Base-by-base conservation (phyloP, 2,797 vertebrate genomes). In the Dipus sagitta region DNA sequence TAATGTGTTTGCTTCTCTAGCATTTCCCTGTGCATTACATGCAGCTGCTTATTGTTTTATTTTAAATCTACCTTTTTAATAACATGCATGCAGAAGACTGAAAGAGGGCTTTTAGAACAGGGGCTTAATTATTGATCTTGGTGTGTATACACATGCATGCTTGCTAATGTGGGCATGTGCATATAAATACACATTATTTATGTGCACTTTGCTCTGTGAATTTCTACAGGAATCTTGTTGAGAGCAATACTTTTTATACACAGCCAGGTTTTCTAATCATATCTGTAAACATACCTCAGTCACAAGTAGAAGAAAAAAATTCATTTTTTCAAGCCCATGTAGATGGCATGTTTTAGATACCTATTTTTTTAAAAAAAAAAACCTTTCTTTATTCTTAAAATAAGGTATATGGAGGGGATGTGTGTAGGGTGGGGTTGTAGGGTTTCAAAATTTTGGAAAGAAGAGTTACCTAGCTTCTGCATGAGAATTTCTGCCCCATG, bases 1-100 rank as follows among this genome's bases (percentile, higher is more conserved):
- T 98, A 98, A 98, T 18, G 98, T 97, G 97, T 98, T 84, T 65
- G 10, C 92, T 98, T 94, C 92, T 92, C 94, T 77, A 60, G 92
- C 76, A 79, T 83, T 96, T 78, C 12, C 20, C 15, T 1, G 2
- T 95, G 95, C 72, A 60, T 95, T 93, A 17, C 23, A 20, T 58
- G 95, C 76, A 71, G 94, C 97, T 95, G 81, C 58, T 96, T 86
- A 86, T 88, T 92, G 71, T 96, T 79, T 92, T 96, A 90, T 95
- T 91, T 72, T 1, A 85, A 85, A 87, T 82, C 68, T 96, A 93
- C 96, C 82, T 97, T 95, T 92, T 96, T 92, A 96, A 96, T 96
- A 95, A 30, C 70, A 32, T 94, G 94, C 95, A 96, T 96, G 96
- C 86, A 79, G 90, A 96, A 91, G 95, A 86, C 34, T 96, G 38